Base-by-base conservation (phyloP, 2,797 vertebrate species). In the Propithecus deckenii region DNA sequence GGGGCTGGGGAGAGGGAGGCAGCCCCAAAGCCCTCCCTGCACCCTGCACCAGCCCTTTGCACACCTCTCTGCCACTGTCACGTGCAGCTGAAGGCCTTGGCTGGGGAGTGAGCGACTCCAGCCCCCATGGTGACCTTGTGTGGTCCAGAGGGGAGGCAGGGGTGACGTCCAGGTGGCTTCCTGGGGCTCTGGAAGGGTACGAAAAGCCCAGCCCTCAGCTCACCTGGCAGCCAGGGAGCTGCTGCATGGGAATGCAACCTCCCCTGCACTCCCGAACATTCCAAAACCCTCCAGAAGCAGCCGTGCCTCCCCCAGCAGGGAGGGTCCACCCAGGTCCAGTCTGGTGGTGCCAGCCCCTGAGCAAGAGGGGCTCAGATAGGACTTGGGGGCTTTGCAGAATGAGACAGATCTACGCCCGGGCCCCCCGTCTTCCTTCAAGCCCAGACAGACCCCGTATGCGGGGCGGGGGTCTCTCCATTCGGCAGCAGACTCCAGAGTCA, bases 201-300 rank as follows among this genome's bases (percentile, higher is more conserved):
- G 11, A 23, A 43, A 72, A 52, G 41, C 52, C n/a, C 14, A 8
- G 71, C 81, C 55, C 55, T 93, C 22, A 10, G 67, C 85, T 85
- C 57, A 38, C 41, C 65, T 25, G 46, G 89, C 43, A 61, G 17
- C 57, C 28, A 9, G 81, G 46, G 69, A 38, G 69, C 59, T 83
- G 71, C 67, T 23, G 2, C 1, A 0, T 30, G 94, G 75, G 89
- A 96, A 93, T 59, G 78, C 74, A 46, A 25, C n/a, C 87, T 95
- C 74, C 50, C 15, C 4, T 48, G 46, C 2, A 63, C 96, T 94
- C 96, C 97, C 3, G 1, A 95, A 87, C 97, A 97, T 97, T 92
- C 96, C 94, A 12, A 9, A 74, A 25, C 28, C 30, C 1, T 85
- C n/a, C 57, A 52, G 85, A 78, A 71, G 86, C 50, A 46, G 84